A percentile compares a stretch with the other conserved stretches of the same genome.
phyloP scores from a whole-genome alignment of 2,113 vertebrate genomes.

The Poeciliopsis retropinna region DNA sequence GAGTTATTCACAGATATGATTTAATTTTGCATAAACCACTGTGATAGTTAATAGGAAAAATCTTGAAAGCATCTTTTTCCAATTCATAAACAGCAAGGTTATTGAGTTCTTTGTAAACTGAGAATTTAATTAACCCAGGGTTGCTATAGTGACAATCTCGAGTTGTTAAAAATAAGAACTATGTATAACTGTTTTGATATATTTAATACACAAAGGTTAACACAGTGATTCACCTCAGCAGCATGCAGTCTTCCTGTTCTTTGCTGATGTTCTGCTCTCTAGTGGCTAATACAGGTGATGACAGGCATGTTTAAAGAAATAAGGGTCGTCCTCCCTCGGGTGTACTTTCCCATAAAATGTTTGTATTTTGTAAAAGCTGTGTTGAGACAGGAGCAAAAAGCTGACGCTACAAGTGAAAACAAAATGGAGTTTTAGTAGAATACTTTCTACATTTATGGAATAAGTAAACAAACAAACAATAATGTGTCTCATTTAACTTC shows the following conservation, averaged over 20 bases:
- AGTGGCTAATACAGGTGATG: constrained; percentile 42
- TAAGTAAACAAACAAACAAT: neutral
- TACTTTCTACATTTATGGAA: neutral
- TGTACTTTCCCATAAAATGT: constrained; percentile 6
- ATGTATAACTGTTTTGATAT: constrained; percentile 50
- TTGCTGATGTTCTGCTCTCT: constrained; percentile 54
- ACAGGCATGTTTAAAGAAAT: constrained; percentile 35
- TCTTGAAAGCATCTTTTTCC: constrained; percentile 22
- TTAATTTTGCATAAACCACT: constrained; percentile 22
- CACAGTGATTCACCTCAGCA: constrained; percentile 53
- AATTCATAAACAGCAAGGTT: constrained; percentile 48
- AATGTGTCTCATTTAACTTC: neutral
- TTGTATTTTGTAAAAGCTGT: neutral
- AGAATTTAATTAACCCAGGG: constrained; percentile 36
- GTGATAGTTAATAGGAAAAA: constrained; percentile 12
- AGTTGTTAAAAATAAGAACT: constrained; percentile 47
- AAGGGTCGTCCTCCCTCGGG: neutral
- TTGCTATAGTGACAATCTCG: constrained; percentile 31
- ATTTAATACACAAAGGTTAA: constrained; percentile 63
- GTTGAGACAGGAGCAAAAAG: neutral
- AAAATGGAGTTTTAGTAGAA: neutral
- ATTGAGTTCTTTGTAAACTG: constrained; percentile 33
- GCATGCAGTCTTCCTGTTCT: neutral
- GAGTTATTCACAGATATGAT: constrained; percentile 19
- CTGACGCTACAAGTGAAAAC: neutral